Evolutionary conservation across 1,140 invertebrate genomes (phyloP).

Genomic region (Neotoxoptera formosana): DNA sequence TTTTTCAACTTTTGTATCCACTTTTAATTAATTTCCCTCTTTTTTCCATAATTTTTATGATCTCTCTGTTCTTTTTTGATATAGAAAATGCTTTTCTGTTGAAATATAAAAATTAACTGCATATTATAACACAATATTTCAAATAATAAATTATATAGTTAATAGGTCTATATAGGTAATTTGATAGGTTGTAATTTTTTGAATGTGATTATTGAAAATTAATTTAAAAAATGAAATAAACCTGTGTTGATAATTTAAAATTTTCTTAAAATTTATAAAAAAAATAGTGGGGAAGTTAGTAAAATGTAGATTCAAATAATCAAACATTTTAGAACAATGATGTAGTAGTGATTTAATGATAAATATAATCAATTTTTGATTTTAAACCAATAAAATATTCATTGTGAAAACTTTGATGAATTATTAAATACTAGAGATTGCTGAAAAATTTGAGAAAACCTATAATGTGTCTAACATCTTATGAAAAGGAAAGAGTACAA

Average conservation of each 20-base stretch:
- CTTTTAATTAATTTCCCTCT: too few species aligned
- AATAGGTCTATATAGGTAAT: too few species aligned
- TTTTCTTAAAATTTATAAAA: background rate
- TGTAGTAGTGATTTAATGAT: background rate
- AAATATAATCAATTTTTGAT: background rate
- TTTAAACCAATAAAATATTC: background rate
- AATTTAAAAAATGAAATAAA: background rate
- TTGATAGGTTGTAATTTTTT: too few species aligned
- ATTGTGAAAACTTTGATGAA: background rate
- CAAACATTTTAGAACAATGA: background rate
- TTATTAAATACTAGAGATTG: background rate
- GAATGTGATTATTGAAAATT: too few species aligned
- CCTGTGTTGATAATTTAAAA: background rate
- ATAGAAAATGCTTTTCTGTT: too few species aligned
- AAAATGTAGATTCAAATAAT: too few species aligned
- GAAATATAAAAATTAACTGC: too few species aligned
- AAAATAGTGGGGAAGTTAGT: background rate
- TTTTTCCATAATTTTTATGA: too few species aligned
- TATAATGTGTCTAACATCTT: background rate
- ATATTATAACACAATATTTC: too few species aligned
- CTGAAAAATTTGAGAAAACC: background rate
- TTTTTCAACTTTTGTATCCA: too few species aligned
- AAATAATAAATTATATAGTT: too few species aligned
- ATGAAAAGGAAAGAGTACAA: background rate
- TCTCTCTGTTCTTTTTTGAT: too few species aligned